Conservation (phyloP, 2,888 invertebrate species). For the Deilephila elpenor region DNA sequence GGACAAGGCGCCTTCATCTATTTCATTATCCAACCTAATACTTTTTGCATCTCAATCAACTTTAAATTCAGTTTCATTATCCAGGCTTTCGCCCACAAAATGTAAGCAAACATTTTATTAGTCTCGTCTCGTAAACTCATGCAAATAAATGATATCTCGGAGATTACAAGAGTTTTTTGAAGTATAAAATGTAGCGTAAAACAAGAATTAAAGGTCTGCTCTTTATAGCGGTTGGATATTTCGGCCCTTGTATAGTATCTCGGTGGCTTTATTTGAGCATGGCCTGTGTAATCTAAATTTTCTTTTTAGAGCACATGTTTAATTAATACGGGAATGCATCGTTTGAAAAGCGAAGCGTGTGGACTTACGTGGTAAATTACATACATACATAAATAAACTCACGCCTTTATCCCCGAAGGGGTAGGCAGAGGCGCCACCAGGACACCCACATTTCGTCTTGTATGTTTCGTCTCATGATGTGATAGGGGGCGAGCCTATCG, state of each 20-base stretch:
- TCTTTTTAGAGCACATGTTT: not conserved
- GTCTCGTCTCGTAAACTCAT: conserved; percentile 2
- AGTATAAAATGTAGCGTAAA: conserved; percentile 16
- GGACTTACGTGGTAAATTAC: not conserved
- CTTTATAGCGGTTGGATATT: not conserved
- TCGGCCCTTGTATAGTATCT: not conserved
- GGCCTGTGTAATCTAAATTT: not conserved
- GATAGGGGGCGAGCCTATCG: too few species aligned
- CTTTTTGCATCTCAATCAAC: too few species aligned
- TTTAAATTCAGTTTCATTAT: not conserved
- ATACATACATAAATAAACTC: too few species aligned
- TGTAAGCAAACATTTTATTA: conserved; percentile 8
- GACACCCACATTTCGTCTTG: too few species aligned
- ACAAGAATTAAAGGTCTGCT: conserved; percentile 10
- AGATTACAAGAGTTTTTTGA: conserved; percentile 18
- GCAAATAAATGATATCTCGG: conserved; percentile 24
- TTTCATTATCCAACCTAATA: too few species aligned
- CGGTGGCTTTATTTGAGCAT: conserved; percentile 19
- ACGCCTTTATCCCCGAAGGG: too few species aligned
- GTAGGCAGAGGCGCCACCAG: too few species aligned
- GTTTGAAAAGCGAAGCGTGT: not conserved
- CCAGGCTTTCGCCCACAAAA: not conserved
- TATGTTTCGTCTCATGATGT: too few species aligned
- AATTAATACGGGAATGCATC: not conserved
- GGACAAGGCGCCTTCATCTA: too few species aligned